Percentiles rank a stretch among this genome's conserved stretches.
phyloP scores from a whole-genome alignment of 2,113 vertebrate genomes.

The zebrafish (Danio rerio) region DNA sequence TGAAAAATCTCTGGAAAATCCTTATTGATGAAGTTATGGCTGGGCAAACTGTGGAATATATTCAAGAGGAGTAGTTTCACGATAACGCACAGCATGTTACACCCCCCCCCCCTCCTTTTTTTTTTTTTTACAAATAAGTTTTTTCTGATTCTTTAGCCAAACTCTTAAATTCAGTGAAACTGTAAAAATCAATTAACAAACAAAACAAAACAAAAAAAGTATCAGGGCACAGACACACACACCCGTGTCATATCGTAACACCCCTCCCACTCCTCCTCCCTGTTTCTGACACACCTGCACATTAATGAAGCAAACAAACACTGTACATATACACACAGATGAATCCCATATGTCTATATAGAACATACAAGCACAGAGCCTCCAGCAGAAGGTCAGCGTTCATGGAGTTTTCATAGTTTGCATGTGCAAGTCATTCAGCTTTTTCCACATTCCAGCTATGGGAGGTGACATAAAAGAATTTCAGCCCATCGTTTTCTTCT shows the following conservation, averaged over 20 bases:
- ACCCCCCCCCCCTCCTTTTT: too few relatives aligned
- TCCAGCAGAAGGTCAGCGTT: background rate
- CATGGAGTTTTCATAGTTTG: background rate
- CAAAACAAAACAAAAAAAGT: too few relatives aligned
- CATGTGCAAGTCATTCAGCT: background rate
- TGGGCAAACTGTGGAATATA: too few relatives aligned
- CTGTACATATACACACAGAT: background rate
- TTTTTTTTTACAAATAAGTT: too few relatives aligned
- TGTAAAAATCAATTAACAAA: background rate
- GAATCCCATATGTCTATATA: background rate
- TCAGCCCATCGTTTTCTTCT: constrained; percentile 3
- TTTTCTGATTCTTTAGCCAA: background rate
- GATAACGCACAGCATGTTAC: too few relatives aligned
- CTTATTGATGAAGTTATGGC: too few relatives aligned
- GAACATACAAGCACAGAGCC: background rate
- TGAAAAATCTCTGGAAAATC: too few relatives aligned
- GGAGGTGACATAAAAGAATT: constrained; percentile 21
- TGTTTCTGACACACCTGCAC: background rate
- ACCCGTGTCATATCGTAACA: background rate
- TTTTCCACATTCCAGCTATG: constrained; percentile 50
- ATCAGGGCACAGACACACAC: background rate
- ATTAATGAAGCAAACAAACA: background rate
- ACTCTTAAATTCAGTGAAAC: background rate
- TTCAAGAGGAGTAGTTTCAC: too few relatives aligned
- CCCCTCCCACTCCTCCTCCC: background rate